These are phyloP conservation scores for Habropoda laboriosa DNA, from an alignment of 1,140 invertebrate species.

Conservation along the genomic window DNA sequence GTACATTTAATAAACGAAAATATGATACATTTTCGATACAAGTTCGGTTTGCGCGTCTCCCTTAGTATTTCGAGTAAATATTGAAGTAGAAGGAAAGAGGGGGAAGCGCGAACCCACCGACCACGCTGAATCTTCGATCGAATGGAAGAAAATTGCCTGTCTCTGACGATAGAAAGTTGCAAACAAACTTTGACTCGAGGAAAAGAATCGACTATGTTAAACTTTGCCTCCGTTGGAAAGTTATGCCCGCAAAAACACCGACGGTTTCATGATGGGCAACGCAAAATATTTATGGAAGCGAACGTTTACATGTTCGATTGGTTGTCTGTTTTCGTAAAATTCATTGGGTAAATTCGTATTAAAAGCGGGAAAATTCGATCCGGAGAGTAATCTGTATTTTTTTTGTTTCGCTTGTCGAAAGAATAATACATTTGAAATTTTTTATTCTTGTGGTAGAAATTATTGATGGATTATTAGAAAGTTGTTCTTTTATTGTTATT, in stretches of 20 bases:
- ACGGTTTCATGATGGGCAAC: background rate
- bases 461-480: too few species aligned
- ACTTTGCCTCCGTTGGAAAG: background rate
- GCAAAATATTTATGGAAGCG: conserved; percentile 3
- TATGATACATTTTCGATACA: too few species aligned
- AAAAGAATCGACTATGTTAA: background rate
- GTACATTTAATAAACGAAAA: too few species aligned
- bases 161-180: conserved; percentile 7
- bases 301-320: conserved; percentile 4
- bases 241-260: background rate
- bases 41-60: too few species aligned
- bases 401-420: too few species aligned
- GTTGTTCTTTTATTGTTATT: too few species aligned
- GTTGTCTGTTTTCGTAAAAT: background rate
- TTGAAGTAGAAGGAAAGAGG: background rate
- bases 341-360: background rate
- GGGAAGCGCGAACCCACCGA: background rate
- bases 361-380: background rate
- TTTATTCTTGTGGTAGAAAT: too few species aligned
- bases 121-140: conserved; percentile 1
- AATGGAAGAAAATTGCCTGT: conserved; percentile 24
- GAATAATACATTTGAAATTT: too few species aligned
- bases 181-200: conserved; percentile 10
- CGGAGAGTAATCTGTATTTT: too few species aligned
- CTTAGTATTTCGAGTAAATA: background rate